A percentile compares a stretch with the other conserved stretches of the same genome.
phyloP scores from a whole-genome alignment of 1,140 invertebrate genomes.

The Panulirus ornatus region DNA sequence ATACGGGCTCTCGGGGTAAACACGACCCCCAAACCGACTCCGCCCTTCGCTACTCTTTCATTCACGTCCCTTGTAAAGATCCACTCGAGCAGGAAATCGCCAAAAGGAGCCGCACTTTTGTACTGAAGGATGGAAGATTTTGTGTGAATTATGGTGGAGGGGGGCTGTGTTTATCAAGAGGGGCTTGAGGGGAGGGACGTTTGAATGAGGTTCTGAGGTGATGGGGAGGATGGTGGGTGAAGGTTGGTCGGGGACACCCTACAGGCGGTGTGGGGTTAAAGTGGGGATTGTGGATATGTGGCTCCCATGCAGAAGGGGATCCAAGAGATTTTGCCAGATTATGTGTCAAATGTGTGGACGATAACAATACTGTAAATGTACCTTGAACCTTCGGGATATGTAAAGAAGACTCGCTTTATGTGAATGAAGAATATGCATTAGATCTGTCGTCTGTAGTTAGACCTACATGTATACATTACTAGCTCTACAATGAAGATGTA shows the following conservation, averaged over 20 bases:
- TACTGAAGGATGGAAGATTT: constrained; percentile 51
- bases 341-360: too few relatives aligned
- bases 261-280: background rate
- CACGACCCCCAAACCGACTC: constrained; percentile 24
- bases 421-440: too few relatives aligned
- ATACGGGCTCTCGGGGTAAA: background rate
- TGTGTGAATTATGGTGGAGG: constrained; percentile 52
- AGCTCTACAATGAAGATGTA: too few relatives aligned
- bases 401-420: too few relatives aligned
- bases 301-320: too few relatives aligned
- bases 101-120: constrained; percentile 61
- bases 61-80: constrained; percentile 24
- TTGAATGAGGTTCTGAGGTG: constrained; percentile 1
- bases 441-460: too few relatives aligned
- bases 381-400: too few relatives aligned
- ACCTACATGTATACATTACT: too few relatives aligned
- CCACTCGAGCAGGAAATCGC: constrained; percentile 56
- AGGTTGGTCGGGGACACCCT: background rate
- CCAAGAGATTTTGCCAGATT: too few relatives aligned
- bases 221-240: background rate
- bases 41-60: constrained; percentile 47
- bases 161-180: constrained; percentile 59
- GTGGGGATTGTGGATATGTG: background rate
- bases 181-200: background rate
- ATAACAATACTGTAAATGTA: too few relatives aligned